Conservation (phyloP, 2,113 vertebrate species). For the Lepidiolamprologus cunningtoni region DNA sequence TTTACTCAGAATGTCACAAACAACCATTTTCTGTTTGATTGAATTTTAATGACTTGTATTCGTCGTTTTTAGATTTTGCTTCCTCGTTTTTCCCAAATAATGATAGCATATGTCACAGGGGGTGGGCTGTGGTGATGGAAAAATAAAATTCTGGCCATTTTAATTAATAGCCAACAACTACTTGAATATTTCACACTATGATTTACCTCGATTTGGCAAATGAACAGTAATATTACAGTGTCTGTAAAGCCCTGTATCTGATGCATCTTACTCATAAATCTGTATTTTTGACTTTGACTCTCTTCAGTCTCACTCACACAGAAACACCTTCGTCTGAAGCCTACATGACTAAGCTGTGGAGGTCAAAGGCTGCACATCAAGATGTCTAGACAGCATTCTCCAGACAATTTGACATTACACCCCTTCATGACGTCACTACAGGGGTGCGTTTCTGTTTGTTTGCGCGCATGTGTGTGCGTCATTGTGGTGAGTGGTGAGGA, state of each 20-base stretch:
- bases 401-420: constrained; percentile 20
- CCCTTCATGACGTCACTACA: background rate
- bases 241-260: background rate
- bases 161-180: background rate
- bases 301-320: background rate
- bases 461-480: background rate
- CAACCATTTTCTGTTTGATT: background rate
- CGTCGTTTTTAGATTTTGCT: background rate
- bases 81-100: background rate
- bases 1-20: background rate
- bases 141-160: background rate
- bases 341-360: background rate
- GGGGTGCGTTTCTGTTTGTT: background rate
- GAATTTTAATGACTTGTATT: background rate
- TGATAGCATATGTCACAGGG: background rate
- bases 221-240: background rate
- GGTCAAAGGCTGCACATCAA: constrained; percentile 19
- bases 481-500: background rate
- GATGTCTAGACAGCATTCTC: constrained; percentile 28
- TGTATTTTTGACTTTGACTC: background rate
- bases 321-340: background rate
- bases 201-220: background rate
- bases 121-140: background rate
- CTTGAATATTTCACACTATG: background rate
- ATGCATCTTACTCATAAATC: background rate